Base-by-base conservation (phyloP, 2,888 invertebrate genomes). In the Dasysyrphus tricinctus region DNA sequence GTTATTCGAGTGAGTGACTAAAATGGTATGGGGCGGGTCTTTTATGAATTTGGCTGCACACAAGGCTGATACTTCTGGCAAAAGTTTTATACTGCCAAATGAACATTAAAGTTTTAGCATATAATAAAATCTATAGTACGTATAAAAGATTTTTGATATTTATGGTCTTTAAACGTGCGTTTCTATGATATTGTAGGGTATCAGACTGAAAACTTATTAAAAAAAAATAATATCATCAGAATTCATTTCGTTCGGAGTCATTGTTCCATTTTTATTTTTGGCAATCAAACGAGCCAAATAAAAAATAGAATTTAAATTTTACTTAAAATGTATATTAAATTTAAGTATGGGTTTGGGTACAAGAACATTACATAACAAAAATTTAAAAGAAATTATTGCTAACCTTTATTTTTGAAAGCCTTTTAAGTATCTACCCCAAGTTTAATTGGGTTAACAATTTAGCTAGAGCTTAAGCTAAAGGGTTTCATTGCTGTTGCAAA, bases 51-150 rank as follows among this genome's bases (percentile, higher is more conserved):
- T 54, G 80, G 84, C 69, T 54, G 51, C 42, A 86, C 77, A 69
- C 85, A 86, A 70, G 81, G 85, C 70, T 81, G 85, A 81, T 81
- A 70, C 70, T 81, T 74, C 78, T 86, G 78, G 86, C 86, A 86
- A 75, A 76, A 81, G 61, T 63, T 80, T 85, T 63, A 65, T 78
- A 44, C 56, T 42, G 1, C 57, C 6, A 73, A 70, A 65, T 78
- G 85, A 78, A 65, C 77, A 69, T 59, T 73, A 78, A 85, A 81
- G 34, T 78, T 70, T 39, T 42, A 42, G 34, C 39, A 63, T 69
- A 54, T 37, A 61, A 24, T 39, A 39, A 59, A 19, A 59, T 2
- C 19, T 7, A n/a, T n/a, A 42, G 32, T 59, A 19, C 0, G 7
- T 42, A 61, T 61, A 42, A 24, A 24, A 61, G 39, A 61, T 42